Conservation (phyloP, 2,797 vertebrate genomes). For the Acridotheres tristis region DNA sequence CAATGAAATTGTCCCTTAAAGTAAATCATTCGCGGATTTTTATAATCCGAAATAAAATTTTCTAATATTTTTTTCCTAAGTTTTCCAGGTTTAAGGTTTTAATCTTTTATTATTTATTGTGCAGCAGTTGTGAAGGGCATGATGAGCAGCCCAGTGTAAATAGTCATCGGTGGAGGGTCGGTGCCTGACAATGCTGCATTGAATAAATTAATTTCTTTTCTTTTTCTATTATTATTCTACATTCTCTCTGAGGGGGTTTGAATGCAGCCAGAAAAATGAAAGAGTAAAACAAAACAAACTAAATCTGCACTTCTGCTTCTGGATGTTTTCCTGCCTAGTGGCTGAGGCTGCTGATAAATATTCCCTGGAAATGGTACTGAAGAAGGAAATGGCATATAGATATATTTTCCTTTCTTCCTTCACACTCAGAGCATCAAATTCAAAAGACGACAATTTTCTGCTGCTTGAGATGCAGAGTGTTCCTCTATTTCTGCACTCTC, state of each 20-base stretch:
- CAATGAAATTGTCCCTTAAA: conserved; percentile 82
- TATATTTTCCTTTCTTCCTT: conserved; percentile 59
- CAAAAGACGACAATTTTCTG: conserved; percentile 27
- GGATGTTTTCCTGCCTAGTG: not conserved
- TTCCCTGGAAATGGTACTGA: not conserved
- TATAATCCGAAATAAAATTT: conserved; percentile 84
- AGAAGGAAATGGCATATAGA: conserved; percentile 27
- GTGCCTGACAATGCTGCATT: not conserved
- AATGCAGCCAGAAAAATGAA: not conserved
- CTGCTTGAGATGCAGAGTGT: conserved; percentile 37
- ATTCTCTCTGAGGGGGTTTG: not conserved
- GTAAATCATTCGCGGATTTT: conserved; percentile 82
- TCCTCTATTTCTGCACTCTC: not conserved
- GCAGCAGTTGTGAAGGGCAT: conserved; percentile 69
- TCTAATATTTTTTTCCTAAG: conserved; percentile 82
- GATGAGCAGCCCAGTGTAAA: conserved; percentile 61
- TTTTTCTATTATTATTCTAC: not conserved
- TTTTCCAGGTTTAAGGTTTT: conserved; percentile 84
- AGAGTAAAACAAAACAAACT: conserved; percentile 31
- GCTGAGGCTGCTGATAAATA: conserved; percentile 60
- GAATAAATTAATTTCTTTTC: conserved; percentile 51
- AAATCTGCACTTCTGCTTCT: not conserved
- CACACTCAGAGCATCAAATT: conserved; percentile 32
- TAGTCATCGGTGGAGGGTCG: not conserved
- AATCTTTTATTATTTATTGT: conserved; percentile 85